Conservation (phyloP, 2,113 vertebrate genomes). For the Scortum barcoo region DNA sequence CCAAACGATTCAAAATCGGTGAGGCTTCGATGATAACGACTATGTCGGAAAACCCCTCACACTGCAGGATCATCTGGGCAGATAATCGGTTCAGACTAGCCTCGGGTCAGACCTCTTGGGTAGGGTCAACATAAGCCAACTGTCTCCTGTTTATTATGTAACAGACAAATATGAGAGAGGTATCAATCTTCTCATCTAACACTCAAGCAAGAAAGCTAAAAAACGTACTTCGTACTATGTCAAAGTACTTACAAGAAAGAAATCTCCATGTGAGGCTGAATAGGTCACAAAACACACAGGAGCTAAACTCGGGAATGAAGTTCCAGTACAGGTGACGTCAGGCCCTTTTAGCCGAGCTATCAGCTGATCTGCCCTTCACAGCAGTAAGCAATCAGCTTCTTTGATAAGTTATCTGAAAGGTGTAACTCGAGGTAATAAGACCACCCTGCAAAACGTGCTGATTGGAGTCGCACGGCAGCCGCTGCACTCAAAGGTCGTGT, state of each 20-base stretch:
- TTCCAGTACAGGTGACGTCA: slow-evolving; percentile 17
- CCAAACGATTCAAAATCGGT: too few relatives aligned
- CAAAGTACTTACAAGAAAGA: too few relatives aligned
- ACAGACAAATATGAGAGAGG: too few relatives aligned
- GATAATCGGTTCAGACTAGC: too few relatives aligned
- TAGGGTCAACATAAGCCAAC: too few relatives aligned
- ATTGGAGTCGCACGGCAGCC: slow-evolving; percentile 12
- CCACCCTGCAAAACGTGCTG: slow-evolving; percentile 64
- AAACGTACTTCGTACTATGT: too few relatives aligned
- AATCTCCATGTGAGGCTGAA: background rate
- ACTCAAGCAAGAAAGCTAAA: background rate
- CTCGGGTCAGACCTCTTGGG: too few relatives aligned
- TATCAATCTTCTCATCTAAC: too few relatives aligned
- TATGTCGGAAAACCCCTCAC: too few relatives aligned
- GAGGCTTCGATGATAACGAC: too few relatives aligned
- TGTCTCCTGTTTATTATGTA: too few relatives aligned
- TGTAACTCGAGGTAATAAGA: slow-evolving; percentile 63
- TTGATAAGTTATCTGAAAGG: slow-evolving; percentile 67
- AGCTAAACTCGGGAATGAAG: slow-evolving; percentile 10
- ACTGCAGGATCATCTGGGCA: too few relatives aligned
- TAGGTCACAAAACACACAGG: background rate
- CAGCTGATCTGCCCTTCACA: slow-evolving; percentile 36
- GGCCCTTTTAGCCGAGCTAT: slow-evolving; percentile 7
- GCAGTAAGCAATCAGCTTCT: slow-evolving; percentile 53
- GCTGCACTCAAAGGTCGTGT: background rate